Evolutionary conservation across 2,113 vertebrate genomes (phyloP).

Genomic region (Pseudonaja textilis): DNA sequence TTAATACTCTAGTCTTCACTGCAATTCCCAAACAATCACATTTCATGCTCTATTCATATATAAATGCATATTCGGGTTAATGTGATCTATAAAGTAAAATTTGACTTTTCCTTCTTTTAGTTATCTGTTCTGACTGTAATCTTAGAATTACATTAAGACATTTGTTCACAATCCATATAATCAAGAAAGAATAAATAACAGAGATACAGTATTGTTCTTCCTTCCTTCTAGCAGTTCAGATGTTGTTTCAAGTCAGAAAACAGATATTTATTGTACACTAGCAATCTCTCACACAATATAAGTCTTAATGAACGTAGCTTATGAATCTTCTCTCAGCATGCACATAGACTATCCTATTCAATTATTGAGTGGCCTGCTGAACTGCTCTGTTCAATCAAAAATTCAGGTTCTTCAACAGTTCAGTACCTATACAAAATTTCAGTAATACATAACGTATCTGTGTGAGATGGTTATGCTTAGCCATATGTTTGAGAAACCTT

Average conservation of each 20-base stretch:
- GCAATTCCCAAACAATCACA: not conserved
- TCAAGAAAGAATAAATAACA: not conserved
- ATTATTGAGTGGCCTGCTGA: not conserved
- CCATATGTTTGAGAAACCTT: not conserved
- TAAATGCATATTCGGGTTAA: not conserved
- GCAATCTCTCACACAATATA: not conserved
- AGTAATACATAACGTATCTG: not conserved
- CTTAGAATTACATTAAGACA: not conserved
- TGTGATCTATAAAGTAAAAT: not conserved
- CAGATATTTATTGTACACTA: not conserved
- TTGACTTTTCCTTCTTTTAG: not conserved
- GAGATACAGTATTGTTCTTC: not conserved
- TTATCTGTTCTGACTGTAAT: not conserved
- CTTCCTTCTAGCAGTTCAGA: not conserved
- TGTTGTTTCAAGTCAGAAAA: not conserved
- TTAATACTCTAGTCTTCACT: not conserved
- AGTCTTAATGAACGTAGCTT: not conserved
- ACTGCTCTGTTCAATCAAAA: not conserved
- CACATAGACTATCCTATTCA: not conserved
- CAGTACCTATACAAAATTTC: not conserved
- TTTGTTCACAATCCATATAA: slow-evolving; percentile 3
- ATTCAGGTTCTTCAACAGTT: not conserved
- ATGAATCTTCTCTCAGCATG: not conserved
- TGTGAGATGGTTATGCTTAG: not conserved
- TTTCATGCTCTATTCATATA: not conserved